Evolutionary conservation across 2,113 vertebrate genomes (phyloP), one percentile per base, ranked within the genome.

Genomic region (Zeus faber): DNA sequence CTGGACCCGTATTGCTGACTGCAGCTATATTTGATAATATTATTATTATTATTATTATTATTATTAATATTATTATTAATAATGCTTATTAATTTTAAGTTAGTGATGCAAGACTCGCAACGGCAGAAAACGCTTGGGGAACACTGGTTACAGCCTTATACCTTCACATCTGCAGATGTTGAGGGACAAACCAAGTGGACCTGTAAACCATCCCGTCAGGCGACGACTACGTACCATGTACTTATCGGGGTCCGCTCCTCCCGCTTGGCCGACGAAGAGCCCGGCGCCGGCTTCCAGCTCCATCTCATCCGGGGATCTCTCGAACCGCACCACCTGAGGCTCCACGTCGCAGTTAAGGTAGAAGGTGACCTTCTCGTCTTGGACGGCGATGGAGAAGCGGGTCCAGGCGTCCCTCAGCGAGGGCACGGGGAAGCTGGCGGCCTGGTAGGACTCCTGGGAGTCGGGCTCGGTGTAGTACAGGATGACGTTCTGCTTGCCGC

Each of bases 201-300:
- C n/a, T n/a, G n/a, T n/a, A n/a, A n/a, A n/a, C n/a, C n/a, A n/a
- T n/a, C n/a, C n/a, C n/a, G n/a, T n/a, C n/a, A n/a, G n/a, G n/a
- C n/a, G n/a, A n/a, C n/a, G 13, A 3, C 2, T 48, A 82, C 86
- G 1, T 84, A 98, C 96, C 95, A 94, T 77, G 54, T 96, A 99
- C 64, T 91, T 94, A 27, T 94, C 88, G 0, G 89, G 81, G 49
- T 98, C 92, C 0, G 93, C 92, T 1, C 89, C 91, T 76, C 96
- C 94, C 2, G 93, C 94, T 57, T 96, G 94, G 2, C 91, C 96
- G 16, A 99, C 91, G 4, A 98, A 98, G 63, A 98, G 73, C 13
- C 93, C 92, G 0, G 96, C 89, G 0, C 92, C 92, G 0, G 76
- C 65, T 21, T 95, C 91, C 68, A 99, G 79, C 51, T 92, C 91